Base-by-base conservation (phyloP, 2,888 invertebrate genomes). In the Melitaea athalia region DNA sequence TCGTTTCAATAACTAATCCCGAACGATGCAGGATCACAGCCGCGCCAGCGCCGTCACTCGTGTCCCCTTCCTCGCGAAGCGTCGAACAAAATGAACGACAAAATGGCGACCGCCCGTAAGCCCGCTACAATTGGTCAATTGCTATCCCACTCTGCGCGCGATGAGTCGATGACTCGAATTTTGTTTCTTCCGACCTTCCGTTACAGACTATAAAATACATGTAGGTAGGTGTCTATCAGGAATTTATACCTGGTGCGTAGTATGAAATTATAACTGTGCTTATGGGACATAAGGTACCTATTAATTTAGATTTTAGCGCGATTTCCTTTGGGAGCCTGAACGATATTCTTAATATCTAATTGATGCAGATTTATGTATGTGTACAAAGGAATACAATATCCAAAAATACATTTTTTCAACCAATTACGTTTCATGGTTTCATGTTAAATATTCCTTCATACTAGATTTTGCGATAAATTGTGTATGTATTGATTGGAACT, bases 21-120 rank as follows among this genome's bases (percentile, higher is more conserved):
- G 62, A 38, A 55, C 38, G 63, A 59, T 64, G 49, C 50, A 52
- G 61, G 45, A 66, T 49, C 63, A 71, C 55, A 64, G 63, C 59
- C 69, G 71, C 73, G 76, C 72, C 70, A 74, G 68, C 75, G 74
- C 75, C 72, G 71, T 68, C 69, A 67, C 64, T 64, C 70, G 75
- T 75, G 78, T 80, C 76, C 72, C 78, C 66, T 76, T 75, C 73
- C 75, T 70, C 72, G 67, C 76, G 72, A 70, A 72, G 67, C 74
- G 71, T 71, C 73, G 71, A 72, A 69, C 69, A 66, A 74, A 74
- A 77, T 81, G 80, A 81, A 70, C 66, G 57, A 73, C 83, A 85
- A 85, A 80, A 85, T 85, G 85, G 85, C 86, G 84, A 63, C 79
- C 71, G 49, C 52, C 65, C 59, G 53, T 61, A 66, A 59, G 24